phyloP scores from a whole-genome alignment of 2,888 invertebrate species.

The Arrhopalites spinosus region DNA sequence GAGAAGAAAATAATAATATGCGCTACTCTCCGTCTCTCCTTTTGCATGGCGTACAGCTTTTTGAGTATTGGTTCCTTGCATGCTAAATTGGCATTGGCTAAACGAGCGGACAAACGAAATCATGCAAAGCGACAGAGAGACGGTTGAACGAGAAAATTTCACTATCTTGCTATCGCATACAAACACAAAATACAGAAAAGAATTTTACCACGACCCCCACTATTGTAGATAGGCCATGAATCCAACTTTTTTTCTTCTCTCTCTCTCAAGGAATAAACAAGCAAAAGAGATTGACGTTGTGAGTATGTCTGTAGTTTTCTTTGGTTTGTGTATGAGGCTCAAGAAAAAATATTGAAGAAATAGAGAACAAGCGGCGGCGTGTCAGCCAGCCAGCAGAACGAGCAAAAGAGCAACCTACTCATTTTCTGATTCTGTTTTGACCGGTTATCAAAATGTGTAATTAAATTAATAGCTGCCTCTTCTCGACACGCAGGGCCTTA shows the following conservation, averaged over 20 bases:
- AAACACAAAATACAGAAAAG: background rate
- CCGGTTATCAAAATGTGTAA: constrained; percentile 53
- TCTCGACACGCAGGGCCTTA: constrained; percentile 30
- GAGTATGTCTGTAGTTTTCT: background rate
- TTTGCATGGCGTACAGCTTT: background rate
- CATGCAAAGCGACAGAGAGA: background rate
- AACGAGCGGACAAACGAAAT: constrained; percentile 19
- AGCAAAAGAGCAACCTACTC: constrained; percentile 17
- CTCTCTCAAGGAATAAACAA: background rate
- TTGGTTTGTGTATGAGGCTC: no score
- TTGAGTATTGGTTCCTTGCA: constrained; percentile 22
- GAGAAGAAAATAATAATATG: no score
- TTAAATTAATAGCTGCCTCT: constrained; percentile 54
- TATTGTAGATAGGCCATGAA: no score
- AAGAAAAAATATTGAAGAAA: background rate
- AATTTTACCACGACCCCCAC: background rate
- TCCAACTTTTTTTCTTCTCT: background rate
- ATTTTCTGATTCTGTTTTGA: constrained; percentile 39
- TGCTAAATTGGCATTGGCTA: constrained; percentile 28
- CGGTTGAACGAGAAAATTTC: no score
- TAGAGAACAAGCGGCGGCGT: background rate
- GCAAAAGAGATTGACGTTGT: background rate
- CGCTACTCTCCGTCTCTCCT: background rate
- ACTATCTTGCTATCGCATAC: background rate
- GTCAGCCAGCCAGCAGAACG: background rate